Base-by-base conservation (phyloP, 30 jellyfish, hydroid and myxozoan genomes). In the Pseudorhiza aurosa region DNA sequence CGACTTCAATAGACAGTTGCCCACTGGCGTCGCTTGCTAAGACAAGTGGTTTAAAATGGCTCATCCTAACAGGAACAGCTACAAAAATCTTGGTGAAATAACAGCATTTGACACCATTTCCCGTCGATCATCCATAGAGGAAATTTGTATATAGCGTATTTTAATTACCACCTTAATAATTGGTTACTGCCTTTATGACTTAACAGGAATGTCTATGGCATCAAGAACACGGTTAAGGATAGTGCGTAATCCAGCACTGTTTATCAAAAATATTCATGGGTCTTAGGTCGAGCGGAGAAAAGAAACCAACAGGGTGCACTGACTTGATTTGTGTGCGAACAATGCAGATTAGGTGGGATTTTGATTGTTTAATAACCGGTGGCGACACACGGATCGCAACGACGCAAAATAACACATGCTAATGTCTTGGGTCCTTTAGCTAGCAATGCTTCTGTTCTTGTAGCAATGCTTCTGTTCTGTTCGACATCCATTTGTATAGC, bases 361-460 rank as follows among this genome's bases (percentile, higher is more conserved):
- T 77, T 77, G 72, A 77, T 77, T 77, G 89, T 59, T 77, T 59
- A 77, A 77, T 62, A 62, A 60, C 79, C 53, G 45, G n/a, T 77
- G 89, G 89, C 89, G 89, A 77, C 89, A 35, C 89, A 62, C 75
- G 89, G 89, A 77, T 77, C 50, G 63, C 45, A n/a, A 51, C 30
- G 57, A 32, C 24, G 77, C 17, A 58, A 45, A 60, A 53, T 29
- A 77, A 77, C 89, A 59, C 89, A 76, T 77, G 82, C 57, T 58
- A 68, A 45, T 63, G 81, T 55, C 9, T 10, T 2, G 33, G 71
- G 30, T 70, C 37, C 83, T 1, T 70, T 64, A 2, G 32, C 53
- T 14, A 33, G 22, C 75, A 8, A 64, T n/a, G n/a, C n/a, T n/a
- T n/a, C n/a, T n/a, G n/a, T n/a, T n/a, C n/a, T n/a, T n/a, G n/a